Conservation (phyloP, 2,797 vertebrate species). For the Cichlasoma orientale region DNA sequence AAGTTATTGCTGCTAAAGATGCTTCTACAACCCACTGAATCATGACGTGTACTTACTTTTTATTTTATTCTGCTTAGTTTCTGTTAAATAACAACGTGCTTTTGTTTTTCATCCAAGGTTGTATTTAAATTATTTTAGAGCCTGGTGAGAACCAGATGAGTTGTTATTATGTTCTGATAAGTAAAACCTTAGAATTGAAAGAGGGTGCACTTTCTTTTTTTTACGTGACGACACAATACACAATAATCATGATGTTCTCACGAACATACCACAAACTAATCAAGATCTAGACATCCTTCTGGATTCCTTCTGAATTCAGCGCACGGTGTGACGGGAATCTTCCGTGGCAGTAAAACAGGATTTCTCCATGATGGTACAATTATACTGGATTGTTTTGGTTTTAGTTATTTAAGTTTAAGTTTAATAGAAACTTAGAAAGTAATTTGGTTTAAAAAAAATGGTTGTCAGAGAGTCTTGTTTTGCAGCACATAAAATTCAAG, state of each 20-base stretch:
- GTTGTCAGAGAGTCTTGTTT: background rate
- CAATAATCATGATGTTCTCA: background rate
- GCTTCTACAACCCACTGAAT: too few species aligned
- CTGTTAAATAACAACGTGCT: too few species aligned
- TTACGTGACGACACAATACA: background rate
- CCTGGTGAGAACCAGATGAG: too few species aligned
- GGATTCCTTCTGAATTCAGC: background rate
- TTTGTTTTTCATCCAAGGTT: too few species aligned
- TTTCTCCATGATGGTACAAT: background rate
- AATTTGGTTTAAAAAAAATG: background rate
- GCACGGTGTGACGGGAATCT: background rate
- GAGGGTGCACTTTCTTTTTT: background rate
- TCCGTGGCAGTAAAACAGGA: background rate
- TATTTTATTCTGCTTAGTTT: too few species aligned
- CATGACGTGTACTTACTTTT: too few species aligned
- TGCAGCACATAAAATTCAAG: background rate
- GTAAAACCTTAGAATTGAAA: too few species aligned
- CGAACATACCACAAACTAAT: background rate
- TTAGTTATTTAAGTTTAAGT: background rate
- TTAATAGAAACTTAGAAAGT: background rate
- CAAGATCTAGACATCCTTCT: background rate
- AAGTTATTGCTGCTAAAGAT: too few species aligned
- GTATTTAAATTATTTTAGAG: too few species aligned
- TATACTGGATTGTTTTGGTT: accelerated
- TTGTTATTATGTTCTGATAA: too few species aligned